Evolutionary conservation across 2,797 vertebrate genomes (phyloP).

Genomic region (Tenualosa ilisha): DNA sequence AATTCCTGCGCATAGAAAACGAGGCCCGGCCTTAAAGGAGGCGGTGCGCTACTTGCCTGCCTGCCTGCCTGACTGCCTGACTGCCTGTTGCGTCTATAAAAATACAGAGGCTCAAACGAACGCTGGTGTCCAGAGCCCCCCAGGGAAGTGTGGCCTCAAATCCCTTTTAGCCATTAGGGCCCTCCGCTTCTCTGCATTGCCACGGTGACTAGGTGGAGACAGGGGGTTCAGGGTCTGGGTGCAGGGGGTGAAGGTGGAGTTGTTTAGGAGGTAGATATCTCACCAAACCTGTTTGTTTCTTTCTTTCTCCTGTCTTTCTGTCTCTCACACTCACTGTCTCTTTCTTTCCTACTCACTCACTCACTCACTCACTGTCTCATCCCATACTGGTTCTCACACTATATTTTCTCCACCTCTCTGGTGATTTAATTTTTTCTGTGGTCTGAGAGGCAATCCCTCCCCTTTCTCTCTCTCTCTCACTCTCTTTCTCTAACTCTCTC

Average conservation of each 20-base stretch:
- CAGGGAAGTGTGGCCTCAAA: constrained; percentile 68
- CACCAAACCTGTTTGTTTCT: neutral
- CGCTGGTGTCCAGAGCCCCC: constrained; percentile 59
- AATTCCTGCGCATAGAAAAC: constrained; percentile 59
- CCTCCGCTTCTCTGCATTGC: constrained; percentile 63
- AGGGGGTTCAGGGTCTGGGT: constrained; percentile 62
- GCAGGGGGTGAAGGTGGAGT: constrained; percentile 51
- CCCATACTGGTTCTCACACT: neutral
- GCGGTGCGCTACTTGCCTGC: constrained; percentile 35
- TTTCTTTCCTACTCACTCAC: neutral
- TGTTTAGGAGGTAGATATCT: constrained; percentile 56
- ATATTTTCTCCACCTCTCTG: neutral
- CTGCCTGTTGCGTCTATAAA: constrained; percentile 62
- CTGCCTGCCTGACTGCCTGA: no score
- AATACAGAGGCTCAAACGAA: constrained; percentile 71
- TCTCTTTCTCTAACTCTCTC: constrained; percentile 35
- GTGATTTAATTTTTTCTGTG: neutral
- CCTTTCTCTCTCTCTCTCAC: neutral
- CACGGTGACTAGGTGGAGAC: constrained; percentile 61
- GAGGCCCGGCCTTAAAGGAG: constrained; percentile 62
- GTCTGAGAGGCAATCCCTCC: constrained; percentile 4
- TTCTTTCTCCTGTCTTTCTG: constrained; percentile 62
- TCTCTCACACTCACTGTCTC: constrained; percentile 38
- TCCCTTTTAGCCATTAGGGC: constrained; percentile 76
- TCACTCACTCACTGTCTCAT: neutral